Evolutionary conservation across 2,797 vertebrate genomes (phyloP), one percentile per base, ranked within the genome.

Genomic region (Botia almorhae): DNA sequence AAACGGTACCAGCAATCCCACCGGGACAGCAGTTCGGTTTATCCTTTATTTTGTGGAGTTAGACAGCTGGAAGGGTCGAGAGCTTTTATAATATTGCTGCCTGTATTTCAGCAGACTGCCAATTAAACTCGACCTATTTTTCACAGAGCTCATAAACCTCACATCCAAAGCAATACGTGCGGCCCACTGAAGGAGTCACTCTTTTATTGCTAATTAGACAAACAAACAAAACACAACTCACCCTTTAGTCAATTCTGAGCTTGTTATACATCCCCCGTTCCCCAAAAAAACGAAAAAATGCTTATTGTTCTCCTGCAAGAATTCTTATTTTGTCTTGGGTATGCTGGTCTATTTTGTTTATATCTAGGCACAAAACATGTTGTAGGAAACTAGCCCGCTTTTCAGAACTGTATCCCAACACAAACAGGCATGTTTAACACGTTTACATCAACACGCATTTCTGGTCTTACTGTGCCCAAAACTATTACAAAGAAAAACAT

Each of bases 71-170:
- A 17, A 36, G 16, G 16, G 61, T 65, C 14, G 51, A 26, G 10
- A 67, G 16, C 33, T 7, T 76, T 55, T 56, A 55, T 69, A 46
- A 48, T 12, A 75, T 26, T 29, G 26, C 5, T 36, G 16, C 36
- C 64, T 76, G 36, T 26, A 68, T 68, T 46, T 68, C 10, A 68
- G 33, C n/a, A 43, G 14, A 68, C 64, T 46, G n/a, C 16, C 10
- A 68, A 58, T 46, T 76, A 77, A 77, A 77, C 36, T 6, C 11
- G 36, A 58, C 11, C 75, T 0, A 36, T 56, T 69, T 48, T 46
- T 65, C 60, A 63, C 26, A 33, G 16, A 61, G 13, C 60, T 61
- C 21, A 60, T 23, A 4, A 26, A 61, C 26, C 48, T 39, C n/a
- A 36, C 14, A 0, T 74, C 17, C 58, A 64, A 63, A 64, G 43